These are phyloP conservation scores for Phoeniculus purpureus DNA, from an alignment of 2,797 vertebrate genomes.

Conservation along the genomic window DNA sequence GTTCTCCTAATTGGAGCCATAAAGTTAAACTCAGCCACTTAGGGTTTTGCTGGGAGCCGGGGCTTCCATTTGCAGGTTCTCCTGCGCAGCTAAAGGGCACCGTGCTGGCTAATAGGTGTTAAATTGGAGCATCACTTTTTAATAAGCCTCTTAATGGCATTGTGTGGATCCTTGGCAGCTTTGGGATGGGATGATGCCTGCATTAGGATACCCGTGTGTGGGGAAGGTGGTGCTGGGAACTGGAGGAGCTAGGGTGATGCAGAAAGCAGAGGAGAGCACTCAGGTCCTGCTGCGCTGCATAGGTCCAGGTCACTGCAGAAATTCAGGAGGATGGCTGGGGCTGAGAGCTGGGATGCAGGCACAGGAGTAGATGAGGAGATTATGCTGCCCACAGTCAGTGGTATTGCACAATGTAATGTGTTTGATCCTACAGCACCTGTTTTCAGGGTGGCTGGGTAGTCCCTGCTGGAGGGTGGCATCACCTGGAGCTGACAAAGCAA, in stretches of 20 bases:
- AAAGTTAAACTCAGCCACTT: conserved; percentile 73
- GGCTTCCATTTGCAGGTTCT: conserved; percentile 73
- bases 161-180: conserved; percentile 49
- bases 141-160: conserved; percentile 81
- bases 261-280: fast-evolving
- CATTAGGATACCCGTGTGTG: background rate
- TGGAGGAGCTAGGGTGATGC: background rate
- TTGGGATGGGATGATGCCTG: conserved; percentile 2
- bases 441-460: background rate
- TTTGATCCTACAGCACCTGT: background rate
- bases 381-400: fast-evolving
- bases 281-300: fast-evolving
- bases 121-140: conserved; percentile 84
- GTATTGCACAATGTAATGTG: fast-evolving
- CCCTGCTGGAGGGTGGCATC: fast-evolving
- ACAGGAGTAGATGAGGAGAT: background rate
- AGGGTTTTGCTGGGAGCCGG: conserved; percentile 75
- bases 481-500: background rate
- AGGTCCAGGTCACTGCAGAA: background rate
- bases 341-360: background rate
- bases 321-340: background rate
- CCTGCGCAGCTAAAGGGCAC: conserved; percentile 64
- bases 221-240: background rate
- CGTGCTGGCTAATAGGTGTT: conserved; percentile 81
- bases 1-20: conserved; percentile 71